Evolutionary conservation across 2,888 invertebrate genomes (phyloP).

Genomic region (Agonum fuliginosum): DNA sequence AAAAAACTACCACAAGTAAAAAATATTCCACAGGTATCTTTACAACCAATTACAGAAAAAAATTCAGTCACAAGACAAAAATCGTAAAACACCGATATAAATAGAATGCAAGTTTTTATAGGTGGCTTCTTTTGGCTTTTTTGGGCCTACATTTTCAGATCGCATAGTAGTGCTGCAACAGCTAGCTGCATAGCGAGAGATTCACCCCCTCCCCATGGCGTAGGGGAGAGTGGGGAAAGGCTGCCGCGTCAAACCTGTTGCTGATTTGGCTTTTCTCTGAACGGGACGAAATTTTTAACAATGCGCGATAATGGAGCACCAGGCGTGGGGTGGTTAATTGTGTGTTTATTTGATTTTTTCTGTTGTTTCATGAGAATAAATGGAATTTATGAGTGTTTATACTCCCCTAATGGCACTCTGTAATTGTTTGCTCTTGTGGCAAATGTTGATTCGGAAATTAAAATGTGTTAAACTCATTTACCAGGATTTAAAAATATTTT

Average conservation of each 20-base stretch:
- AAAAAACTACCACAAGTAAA: constrained; percentile 22
- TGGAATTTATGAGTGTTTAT: background rate
- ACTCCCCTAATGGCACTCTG: too few species aligned
- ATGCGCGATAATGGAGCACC: constrained; percentile 25
- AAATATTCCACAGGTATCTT: constrained; percentile 51
- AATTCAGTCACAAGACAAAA: constrained; percentile 47
- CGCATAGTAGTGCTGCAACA: constrained; percentile 41
- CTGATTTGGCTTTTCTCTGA: constrained; percentile 40
- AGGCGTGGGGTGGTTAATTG: constrained; percentile 38
- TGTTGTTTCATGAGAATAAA: constrained; percentile 15
- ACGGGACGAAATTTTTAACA: constrained; percentile 44
- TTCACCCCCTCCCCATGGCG: constrained; percentile 3
- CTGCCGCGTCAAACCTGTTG: constrained; percentile 31
- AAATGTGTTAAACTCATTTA: too few species aligned
- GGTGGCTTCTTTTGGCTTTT: constrained; percentile 26
- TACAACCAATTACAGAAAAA: constrained; percentile 55
- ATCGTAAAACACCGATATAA: constrained; percentile 57
- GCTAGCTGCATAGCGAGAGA: constrained; percentile 35
- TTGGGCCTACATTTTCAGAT: constrained; percentile 42
- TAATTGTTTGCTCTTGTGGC: too few species aligned
- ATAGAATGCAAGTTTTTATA: constrained; percentile 57
- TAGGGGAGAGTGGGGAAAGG: background rate
- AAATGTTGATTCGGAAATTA: too few species aligned
- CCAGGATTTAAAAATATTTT: too few species aligned
- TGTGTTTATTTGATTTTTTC: constrained; percentile 37